Conservation (phyloP, 2,888 invertebrate species). For the Eugnorisma glareosa region DNA sequence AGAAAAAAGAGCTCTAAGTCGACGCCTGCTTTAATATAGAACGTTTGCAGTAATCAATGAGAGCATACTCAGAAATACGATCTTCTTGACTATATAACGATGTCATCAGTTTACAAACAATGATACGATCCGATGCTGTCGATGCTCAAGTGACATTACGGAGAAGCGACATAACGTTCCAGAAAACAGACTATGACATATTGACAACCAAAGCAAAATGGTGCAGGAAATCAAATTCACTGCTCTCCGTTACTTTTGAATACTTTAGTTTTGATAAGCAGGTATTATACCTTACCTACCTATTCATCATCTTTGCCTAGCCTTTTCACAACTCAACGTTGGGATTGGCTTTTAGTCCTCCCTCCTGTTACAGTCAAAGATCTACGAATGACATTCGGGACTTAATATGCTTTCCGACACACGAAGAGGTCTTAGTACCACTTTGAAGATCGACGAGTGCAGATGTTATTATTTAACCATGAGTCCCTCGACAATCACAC, state of each 20-base stretch:
- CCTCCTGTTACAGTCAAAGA: background rate
- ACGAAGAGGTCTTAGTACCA: background rate
- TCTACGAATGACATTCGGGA: background rate
- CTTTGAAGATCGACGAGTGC: background rate
- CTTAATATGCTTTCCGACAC: background rate
- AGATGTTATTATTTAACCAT: background rate
- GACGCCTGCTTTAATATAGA: background rate
- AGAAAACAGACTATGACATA: background rate
- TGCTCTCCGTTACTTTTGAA: background rate
- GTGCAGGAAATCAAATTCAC: background rate
- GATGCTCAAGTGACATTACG: conserved; percentile 8
- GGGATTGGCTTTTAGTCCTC: background rate
- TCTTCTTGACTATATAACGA: background rate
- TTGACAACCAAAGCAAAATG: background rate
- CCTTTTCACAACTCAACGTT: background rate
- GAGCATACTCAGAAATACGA: background rate
- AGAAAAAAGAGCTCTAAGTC: background rate
- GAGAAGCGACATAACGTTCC: background rate
- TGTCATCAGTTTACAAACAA: background rate
- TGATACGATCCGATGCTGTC: conserved; percentile 2
- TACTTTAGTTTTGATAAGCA: background rate
- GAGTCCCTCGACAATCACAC: background rate
- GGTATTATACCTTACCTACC: background rate
- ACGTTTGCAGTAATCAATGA: background rate
- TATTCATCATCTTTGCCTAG: background rate